These are phyloP conservation scores for Penaeus chinensis DNA, from an alignment of 1,140 invertebrate genomes.

Conservation along the genomic window DNA sequence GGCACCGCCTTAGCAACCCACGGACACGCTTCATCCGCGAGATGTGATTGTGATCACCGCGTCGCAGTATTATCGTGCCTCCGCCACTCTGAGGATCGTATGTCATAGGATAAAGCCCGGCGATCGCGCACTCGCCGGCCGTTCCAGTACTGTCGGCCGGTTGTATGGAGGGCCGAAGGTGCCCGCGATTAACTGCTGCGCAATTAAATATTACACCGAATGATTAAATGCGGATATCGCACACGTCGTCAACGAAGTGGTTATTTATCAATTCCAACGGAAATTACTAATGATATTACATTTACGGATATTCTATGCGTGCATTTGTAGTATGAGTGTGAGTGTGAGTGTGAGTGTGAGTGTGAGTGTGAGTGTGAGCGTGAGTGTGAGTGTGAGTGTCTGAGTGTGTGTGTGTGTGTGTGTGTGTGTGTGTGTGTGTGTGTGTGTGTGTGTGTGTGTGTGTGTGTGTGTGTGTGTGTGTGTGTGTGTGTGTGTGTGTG, in stretches of 20 bases:
- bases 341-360: too few relatives aligned
- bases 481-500: not conserved
- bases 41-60: constrained; percentile 42
- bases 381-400: too few relatives aligned
- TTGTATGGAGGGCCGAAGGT: constrained; percentile 17
- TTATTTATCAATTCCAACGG: not conserved
- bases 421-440: not conserved
- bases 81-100: constrained; percentile 16
- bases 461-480: too few relatives aligned
- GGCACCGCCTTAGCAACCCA: constrained; percentile 41
- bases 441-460: not conserved
- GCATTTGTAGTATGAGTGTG: too few relatives aligned
- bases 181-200: not conserved
- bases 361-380: not conserved
- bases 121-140: constrained; percentile 2
- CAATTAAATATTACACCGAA: constrained; percentile 28
- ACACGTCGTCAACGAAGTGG: not conserved
- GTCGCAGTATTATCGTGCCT: constrained; percentile 31
- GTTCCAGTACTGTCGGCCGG: not conserved
- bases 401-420: too few relatives aligned
- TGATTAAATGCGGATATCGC: not conserved
- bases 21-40: constrained; percentile 36
- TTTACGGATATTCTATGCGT: too few relatives aligned
- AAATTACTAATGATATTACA: too few relatives aligned
- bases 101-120: not conserved